Conservation (phyloP, 2,797 vertebrate species). For the Lerista edwardsae region DNA sequence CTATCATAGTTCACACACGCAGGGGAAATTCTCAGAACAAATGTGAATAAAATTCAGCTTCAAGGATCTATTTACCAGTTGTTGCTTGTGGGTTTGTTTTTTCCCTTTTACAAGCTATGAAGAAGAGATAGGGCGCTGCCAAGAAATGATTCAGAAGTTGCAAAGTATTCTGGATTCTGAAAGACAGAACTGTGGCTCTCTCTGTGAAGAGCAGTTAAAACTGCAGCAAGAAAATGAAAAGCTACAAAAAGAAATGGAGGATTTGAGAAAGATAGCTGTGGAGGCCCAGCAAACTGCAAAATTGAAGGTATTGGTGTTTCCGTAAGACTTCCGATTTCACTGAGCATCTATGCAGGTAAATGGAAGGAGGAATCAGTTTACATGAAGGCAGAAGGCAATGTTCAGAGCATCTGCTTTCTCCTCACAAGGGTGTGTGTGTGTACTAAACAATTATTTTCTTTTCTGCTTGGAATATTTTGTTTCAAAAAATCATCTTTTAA, state of each 20-base stretch:
- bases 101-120: slow-evolving; percentile 78
- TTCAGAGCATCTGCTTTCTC: neutral
- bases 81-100: slow-evolving; percentile 18
- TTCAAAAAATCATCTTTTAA: neutral
- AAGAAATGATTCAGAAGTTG: slow-evolving; percentile 86
- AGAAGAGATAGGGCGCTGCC: slow-evolving; percentile 88
- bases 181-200: slow-evolving; percentile 80
- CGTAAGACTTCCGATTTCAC: neutral
- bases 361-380: neutral
- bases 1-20: slow-evolving; percentile 8
- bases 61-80: slow-evolving; percentile 19
- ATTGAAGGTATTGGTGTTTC: slow-evolving; percentile 81
- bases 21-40: slow-evolving; percentile 26
- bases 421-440: too few species aligned
- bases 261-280: slow-evolving; percentile 80
- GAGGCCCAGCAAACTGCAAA: slow-evolving; percentile 87
- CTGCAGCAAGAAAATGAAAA: slow-evolving; percentile 90
- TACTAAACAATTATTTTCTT: neutral
- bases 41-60: slow-evolving; percentile 2
- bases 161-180: slow-evolving; percentile 83
- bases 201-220: slow-evolving; percentile 90
- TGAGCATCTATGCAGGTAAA: neutral
- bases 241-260: slow-evolving; percentile 85
- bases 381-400: neutral
- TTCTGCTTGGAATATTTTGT: neutral